Evolutionary conservation across 2,888 invertebrate genomes (phyloP).

Genomic region (Masnerella sp.): DNA sequence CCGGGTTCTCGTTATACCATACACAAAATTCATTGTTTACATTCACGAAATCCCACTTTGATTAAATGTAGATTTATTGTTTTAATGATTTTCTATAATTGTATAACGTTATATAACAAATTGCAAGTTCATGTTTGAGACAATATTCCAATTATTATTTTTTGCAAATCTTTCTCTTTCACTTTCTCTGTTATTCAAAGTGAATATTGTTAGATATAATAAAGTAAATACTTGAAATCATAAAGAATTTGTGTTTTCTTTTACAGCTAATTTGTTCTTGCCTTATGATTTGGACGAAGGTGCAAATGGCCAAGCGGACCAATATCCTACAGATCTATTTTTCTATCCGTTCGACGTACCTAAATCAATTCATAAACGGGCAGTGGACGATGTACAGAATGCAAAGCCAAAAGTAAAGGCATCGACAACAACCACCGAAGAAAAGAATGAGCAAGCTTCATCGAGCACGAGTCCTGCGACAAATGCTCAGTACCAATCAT

Average conservation of each 20-base stretch:
- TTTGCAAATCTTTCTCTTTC: too few species aligned
- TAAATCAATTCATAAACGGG: background rate
- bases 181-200: too few species aligned
- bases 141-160: too few species aligned
- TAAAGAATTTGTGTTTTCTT: background rate
- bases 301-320: background rate
- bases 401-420: background rate
- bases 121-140: too few species aligned
- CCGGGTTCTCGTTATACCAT: conserved; percentile 3
- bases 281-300: conserved; percentile 3
- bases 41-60: background rate
- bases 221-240: too few species aligned
- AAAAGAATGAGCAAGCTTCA: background rate
- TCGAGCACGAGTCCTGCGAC: conserved; percentile 17
- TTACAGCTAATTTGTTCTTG: conserved; percentile 13
- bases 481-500: conserved; percentile 19
- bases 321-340: background rate
- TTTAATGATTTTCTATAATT: too few species aligned
- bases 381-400: background rate
- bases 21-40: conserved; percentile 5
- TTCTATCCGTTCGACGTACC: background rate
- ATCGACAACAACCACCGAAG: background rate
- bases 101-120: too few species aligned
- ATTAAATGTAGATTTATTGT: too few species aligned
- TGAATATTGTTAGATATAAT: too few species aligned